Evolutionary conservation across 2,113 vertebrate genomes (phyloP).

Genomic region (Penelope pileata): DNA sequence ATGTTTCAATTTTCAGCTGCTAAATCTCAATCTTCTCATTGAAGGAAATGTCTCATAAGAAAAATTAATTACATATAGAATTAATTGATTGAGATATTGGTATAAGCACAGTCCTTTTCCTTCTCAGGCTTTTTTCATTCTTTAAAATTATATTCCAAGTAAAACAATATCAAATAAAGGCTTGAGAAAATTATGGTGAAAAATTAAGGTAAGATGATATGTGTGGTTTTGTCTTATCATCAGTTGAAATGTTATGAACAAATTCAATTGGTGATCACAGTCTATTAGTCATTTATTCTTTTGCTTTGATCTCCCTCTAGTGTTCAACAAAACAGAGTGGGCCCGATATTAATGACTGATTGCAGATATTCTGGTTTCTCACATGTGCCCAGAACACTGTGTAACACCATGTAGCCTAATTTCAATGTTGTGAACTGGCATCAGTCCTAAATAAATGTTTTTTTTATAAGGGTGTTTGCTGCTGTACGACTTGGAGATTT

Average conservation of each 20-base stretch:
- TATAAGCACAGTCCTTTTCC: background rate
- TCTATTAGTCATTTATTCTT: constrained; percentile 7
- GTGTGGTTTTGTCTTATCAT: background rate
- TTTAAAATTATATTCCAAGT: background rate
- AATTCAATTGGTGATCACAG: background rate
- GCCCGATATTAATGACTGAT: background rate
- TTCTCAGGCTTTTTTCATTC: background rate
- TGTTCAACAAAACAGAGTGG: background rate
- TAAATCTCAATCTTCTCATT: background rate
- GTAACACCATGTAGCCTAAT: background rate
- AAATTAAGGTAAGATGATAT: background rate
- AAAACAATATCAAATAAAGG: background rate
- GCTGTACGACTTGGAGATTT: background rate
- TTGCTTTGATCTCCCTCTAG: constrained; percentile 70
- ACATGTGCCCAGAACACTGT: background rate
- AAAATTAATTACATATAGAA: background rate
- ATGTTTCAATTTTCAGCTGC: background rate
- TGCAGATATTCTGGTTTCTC: background rate
- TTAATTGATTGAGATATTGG: background rate
- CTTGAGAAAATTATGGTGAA: background rate
- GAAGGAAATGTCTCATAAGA: background rate
- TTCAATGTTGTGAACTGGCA: background rate
- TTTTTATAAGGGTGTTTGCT: background rate
- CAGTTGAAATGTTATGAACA: background rate
- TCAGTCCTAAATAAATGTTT: background rate